phyloP scores from a whole-genome alignment of 1,140 invertebrate species.

The Aphis craccivora region DNA sequence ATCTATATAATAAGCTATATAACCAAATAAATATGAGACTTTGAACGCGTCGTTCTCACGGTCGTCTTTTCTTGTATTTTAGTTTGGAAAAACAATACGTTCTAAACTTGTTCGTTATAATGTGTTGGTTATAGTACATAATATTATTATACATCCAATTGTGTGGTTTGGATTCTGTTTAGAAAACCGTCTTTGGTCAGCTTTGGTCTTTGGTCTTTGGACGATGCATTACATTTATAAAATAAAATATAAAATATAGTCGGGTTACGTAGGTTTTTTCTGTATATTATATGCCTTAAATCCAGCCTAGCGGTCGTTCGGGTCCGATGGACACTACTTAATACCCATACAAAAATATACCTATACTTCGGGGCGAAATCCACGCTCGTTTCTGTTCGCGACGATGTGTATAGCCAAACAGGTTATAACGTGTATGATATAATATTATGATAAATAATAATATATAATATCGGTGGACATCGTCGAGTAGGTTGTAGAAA shows the following conservation, averaged over 20 bases:
- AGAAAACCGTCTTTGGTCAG: background rate
- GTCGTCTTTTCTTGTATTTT: background rate
- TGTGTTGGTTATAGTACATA: background rate
- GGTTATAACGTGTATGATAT: background rate
- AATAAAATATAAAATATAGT: background rate
- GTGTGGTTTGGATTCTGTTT: background rate
- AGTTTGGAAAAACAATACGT: background rate
- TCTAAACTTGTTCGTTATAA: background rate
- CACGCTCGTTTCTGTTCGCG: background rate
- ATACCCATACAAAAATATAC: background rate
- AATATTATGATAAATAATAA: constrained; percentile 6
- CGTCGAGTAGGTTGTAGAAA: background rate
- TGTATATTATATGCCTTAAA: background rate
- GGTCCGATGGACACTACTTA: background rate
- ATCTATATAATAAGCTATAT: background rate
- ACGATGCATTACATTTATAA: background rate
- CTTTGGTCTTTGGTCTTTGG: too few relatives aligned
- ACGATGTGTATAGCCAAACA: background rate
- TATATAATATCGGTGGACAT: background rate
- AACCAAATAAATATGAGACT: background rate
- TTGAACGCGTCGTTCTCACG: background rate
- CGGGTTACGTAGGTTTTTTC: background rate
- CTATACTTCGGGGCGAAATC: background rate
- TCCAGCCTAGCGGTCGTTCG: background rate
- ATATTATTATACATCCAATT: background rate